Evolutionary conservation across 2,888 invertebrate genomes (phyloP).

Genomic region (Abrostola triplasia): DNA sequence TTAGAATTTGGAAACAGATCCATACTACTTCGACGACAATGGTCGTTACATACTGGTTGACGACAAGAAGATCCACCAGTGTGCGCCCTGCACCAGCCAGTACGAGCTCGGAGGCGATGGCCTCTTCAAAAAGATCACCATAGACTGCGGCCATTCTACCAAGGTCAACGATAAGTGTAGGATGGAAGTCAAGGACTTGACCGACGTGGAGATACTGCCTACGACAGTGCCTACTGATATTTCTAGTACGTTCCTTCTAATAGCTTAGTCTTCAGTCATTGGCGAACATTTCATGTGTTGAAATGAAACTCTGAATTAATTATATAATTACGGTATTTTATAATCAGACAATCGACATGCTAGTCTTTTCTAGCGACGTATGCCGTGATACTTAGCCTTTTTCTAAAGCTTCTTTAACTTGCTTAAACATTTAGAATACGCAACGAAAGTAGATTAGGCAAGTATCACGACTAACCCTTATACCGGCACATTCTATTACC

Average conservation of each 20-base stretch:
- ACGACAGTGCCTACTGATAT: constrained; percentile 61
- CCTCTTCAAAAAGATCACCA: constrained; percentile 60
- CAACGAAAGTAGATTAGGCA: too few species aligned
- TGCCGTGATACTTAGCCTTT: too few species aligned
- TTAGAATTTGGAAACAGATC: constrained; percentile 57
- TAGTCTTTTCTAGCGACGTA: too few species aligned
- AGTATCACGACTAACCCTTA: too few species aligned
- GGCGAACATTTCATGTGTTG: neutral
- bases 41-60: constrained; percentile 69
- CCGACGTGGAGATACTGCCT: constrained; percentile 62
- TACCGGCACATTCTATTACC: too few species aligned
- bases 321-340: neutral
- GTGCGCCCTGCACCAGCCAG: constrained; percentile 69
- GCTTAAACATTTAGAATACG: too few species aligned
- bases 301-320: too few species aligned
- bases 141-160: constrained; percentile 72
- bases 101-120: constrained; percentile 64
- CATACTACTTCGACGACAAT: constrained; percentile 68
- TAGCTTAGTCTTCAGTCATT: neutral
- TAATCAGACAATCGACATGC: too few species aligned
- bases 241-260: constrained; percentile 54
- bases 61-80: constrained; percentile 70
- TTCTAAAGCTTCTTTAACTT: too few species aligned
- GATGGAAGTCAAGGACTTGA: constrained; percentile 59
- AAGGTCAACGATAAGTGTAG: constrained; percentile 57